Base-by-base conservation (phyloP, 2,113 vertebrate genomes). In the Rattus rattus region DNA sequence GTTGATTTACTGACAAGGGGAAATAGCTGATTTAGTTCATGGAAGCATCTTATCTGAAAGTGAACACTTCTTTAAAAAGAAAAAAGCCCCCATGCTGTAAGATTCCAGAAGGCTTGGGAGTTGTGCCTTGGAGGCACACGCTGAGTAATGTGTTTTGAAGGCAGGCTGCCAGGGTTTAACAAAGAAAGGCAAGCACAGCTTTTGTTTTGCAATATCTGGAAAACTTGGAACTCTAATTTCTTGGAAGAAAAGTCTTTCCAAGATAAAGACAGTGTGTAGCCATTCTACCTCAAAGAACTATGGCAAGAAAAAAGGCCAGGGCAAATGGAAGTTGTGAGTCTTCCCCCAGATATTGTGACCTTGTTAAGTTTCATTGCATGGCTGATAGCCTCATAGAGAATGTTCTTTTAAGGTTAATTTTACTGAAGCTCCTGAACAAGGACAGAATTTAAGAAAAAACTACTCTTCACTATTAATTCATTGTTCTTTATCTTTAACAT, bases 251-350 rank as follows among this genome's bases (percentile, higher is more conserved):
- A 96, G 91, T 84, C 4, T 22, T 95, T 98, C 97, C 90, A 95
- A 96, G 96, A 92, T 90, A 24, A 28, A 97, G 98, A 98, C 80
- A 90, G 36, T 96, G 83, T 95, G 91, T 88, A 89, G 67, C 67
- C 33, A 89, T 88, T 95, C 63, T 94, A 84, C 30, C 88, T 98
- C 75, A 81, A 96, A 80, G 92, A 83, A 77, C 75, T 67, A 17
- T 81, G 95, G 90, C 47, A 49, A 83, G 28, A 94, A 49, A 59
- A 96, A 94, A 94, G 92, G 91, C 28, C 83, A 28, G 85, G 94
- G 49, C 33, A 90, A 95, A 5, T 39, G 36, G 84, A 90, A 81
- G 49, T 91, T 91, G 19, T 94, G 81, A 84, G 67, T n/a, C 0
- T 6, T 49, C 59, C 2, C 2, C 13, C 14, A 72, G 61, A 93